These are phyloP conservation scores for Pituophis catenifer DNA, from an alignment of 2,113 vertebrate genomes.

Conservation along the genomic window DNA sequence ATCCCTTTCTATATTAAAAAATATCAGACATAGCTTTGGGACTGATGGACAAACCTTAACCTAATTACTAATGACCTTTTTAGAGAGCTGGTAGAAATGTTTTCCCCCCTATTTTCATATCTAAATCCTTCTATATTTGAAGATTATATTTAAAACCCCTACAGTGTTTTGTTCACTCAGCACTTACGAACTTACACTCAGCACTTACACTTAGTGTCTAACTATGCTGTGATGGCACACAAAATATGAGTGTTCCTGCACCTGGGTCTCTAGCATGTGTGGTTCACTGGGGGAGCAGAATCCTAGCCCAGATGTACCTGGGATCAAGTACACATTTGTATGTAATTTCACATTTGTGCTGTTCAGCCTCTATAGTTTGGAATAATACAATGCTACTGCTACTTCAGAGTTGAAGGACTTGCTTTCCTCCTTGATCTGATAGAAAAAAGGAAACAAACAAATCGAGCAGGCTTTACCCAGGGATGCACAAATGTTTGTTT, in stretches of 20 bases:
- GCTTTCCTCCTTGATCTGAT: background rate
- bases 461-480: background rate
- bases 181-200: background rate
- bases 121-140: background rate
- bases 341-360: background rate
- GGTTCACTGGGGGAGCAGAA: background rate
- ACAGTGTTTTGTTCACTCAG: background rate
- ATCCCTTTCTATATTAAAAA: background rate
- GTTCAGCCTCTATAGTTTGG: background rate
- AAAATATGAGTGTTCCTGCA: background rate
- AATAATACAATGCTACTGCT: background rate
- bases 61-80: background rate
- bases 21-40: background rate
- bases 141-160: background rate
- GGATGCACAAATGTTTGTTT: background rate
- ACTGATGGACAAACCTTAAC: background rate
- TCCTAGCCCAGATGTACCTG: background rate
- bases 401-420: background rate
- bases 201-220: background rate
- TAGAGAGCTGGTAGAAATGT: background rate
- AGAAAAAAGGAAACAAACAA: background rate
- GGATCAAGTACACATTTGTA: no score
- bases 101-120: background rate
- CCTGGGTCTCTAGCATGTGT: background rate
- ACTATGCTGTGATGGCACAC: background rate